Conservation (phyloP, 2,113 vertebrate genomes). For the Glaucomys volans region DNA sequence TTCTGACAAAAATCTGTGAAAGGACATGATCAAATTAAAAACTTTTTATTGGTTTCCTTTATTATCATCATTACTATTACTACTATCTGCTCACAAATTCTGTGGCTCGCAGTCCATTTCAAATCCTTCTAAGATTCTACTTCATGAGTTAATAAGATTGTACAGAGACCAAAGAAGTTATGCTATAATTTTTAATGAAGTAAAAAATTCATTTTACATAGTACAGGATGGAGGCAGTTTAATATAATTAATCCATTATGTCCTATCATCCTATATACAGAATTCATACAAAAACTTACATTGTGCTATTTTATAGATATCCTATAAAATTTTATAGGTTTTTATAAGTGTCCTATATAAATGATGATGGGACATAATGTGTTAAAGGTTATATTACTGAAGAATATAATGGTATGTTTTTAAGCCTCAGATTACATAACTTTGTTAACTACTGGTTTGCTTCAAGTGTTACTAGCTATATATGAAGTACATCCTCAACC, state of each 20-base stretch:
- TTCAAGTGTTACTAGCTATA: slow-evolving; percentile 21
- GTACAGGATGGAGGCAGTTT: slow-evolving; percentile 63
- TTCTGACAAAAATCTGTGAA: slow-evolving; percentile 6
- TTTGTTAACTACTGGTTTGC: slow-evolving; percentile 63
- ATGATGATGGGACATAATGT: not conserved
- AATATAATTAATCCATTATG: slow-evolving; percentile 47
- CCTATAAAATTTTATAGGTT: not conserved
- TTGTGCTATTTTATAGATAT: not conserved
- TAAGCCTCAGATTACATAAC: slow-evolving; percentile 62
- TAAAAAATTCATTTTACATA: slow-evolving; percentile 73
- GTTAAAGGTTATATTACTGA: slow-evolving; percentile 64
- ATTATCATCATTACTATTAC: slow-evolving; percentile 5
- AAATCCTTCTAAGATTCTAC: not conserved
- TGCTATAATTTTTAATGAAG: slow-evolving; percentile 9
- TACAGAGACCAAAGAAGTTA: slow-evolving; percentile 66
- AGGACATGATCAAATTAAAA: not conserved
- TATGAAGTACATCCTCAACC: not conserved
- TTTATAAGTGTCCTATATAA: not conserved
- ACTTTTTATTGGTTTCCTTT: not conserved
- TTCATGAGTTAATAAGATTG: slow-evolving; percentile 42
- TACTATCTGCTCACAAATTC: not conserved
- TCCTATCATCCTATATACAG: not conserved
- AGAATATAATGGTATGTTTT: slow-evolving; percentile 52
- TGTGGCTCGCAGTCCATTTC: not conserved
- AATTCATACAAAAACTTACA: not conserved